phyloP scores from a whole-genome alignment of 2,888 invertebrate genomes.

The Apodemia duryi region DNA sequence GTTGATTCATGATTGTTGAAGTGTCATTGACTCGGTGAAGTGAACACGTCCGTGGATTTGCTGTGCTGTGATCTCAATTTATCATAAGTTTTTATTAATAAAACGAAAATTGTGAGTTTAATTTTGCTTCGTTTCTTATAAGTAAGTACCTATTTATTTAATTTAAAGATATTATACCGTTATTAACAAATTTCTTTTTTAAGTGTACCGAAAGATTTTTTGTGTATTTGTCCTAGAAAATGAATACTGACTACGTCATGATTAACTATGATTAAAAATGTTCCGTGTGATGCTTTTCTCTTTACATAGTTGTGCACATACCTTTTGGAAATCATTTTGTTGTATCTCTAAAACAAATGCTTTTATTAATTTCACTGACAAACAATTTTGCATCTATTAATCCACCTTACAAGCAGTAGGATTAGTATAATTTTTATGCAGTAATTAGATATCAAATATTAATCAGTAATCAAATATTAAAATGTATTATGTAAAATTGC shows the following conservation, averaged over 20 bases:
- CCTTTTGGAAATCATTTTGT: not conserved
- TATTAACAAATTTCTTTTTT: not conserved
- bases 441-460: too few relatives aligned
- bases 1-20: not conserved
- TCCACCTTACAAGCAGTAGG: not conserved
- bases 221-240: slow-evolving; percentile 10
- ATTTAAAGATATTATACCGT: not conserved
- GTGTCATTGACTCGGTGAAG: slow-evolving; percentile 44
- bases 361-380: not conserved
- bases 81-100: slow-evolving; percentile 14
- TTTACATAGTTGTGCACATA: not conserved
- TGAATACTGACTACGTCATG: not conserved
- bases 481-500: not conserved
- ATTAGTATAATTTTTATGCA: not conserved
- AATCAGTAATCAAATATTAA: too few relatives aligned
- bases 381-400: not conserved
- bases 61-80: slow-evolving; percentile 27
- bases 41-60: slow-evolving; percentile 51
- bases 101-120: not conserved
- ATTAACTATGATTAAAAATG: not conserved
- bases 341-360: not conserved
- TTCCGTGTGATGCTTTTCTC: not conserved
- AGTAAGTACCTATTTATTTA: not conserved
- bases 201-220: not conserved
- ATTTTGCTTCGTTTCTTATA: not conserved